A percentile compares a stretch with the other conserved stretches of the same genome.
phyloP scores from a whole-genome alignment of 2,113 vertebrate genomes.

The Gobiocypris rarus region DNA sequence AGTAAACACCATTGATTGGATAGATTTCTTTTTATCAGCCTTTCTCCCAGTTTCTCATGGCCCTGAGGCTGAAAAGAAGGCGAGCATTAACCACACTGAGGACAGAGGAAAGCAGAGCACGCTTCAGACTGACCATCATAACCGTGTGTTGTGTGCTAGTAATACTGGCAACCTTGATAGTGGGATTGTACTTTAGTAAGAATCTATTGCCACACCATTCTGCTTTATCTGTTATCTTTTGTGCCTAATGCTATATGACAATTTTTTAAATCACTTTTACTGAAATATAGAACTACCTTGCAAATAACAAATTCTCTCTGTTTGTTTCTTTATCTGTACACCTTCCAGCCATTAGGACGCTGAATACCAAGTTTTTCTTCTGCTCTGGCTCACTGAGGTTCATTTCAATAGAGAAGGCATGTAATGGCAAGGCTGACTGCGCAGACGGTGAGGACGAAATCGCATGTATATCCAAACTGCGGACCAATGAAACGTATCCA shows the following conservation, averaged over 20 bases:
- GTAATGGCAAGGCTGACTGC: constrained; percentile 74
- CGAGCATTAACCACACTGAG: constrained; percentile 35
- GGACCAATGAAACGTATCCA: constrained; percentile 43
- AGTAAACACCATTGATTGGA: neutral
- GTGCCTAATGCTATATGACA: neutral
- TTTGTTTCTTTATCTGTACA: neutral
- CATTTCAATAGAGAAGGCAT: constrained; percentile 63
- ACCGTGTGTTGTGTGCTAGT: constrained; percentile 33
- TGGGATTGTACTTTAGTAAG: constrained; percentile 54
- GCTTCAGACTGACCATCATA: constrained; percentile 32
- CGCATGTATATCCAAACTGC: constrained; percentile 65
- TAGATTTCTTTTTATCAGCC: neutral
- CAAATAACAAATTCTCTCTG: neutral
- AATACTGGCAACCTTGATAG: constrained; percentile 35
- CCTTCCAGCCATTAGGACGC: constrained; percentile 68
- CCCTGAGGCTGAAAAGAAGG: constrained; percentile 31
- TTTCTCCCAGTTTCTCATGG: constrained; percentile 32
- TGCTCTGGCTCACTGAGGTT: constrained; percentile 73
- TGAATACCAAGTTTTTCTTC: constrained; percentile 74
- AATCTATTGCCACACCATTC: neutral
- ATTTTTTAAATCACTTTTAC: neutral
- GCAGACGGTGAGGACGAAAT: constrained; percentile 72
- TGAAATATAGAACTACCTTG: neutral
- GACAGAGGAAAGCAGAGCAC: constrained; percentile 25
- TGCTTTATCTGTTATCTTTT: neutral